Conservation (phyloP, 2,113 vertebrate species). For the Rostratula benghalensis region DNA sequence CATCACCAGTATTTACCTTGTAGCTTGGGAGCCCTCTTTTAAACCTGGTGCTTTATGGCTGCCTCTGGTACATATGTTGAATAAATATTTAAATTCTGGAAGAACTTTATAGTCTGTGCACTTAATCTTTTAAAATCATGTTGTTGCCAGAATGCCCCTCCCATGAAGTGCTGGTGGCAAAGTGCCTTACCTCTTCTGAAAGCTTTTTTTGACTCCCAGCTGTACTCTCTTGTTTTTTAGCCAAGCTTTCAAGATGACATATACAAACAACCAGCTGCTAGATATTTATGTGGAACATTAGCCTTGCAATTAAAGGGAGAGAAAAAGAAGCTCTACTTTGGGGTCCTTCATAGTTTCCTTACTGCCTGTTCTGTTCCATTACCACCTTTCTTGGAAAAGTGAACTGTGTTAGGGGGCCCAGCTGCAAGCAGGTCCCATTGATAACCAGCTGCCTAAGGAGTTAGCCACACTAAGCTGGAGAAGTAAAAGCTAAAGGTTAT, state of each 20-base stretch:
- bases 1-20: not conserved
- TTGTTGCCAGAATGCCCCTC: not conserved
- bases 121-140: constrained; percentile 27
- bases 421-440: constrained; percentile 1
- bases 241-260: constrained; percentile 38
- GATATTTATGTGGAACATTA: constrained; percentile 54
- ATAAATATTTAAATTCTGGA: constrained; percentile 44
- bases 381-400: not conserved
- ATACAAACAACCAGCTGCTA: constrained; percentile 61
- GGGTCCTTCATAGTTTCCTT: constrained; percentile 15
- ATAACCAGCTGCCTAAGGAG: constrained; percentile 5
- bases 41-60: not conserved
- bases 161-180: constrained; percentile 13
- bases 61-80: not conserved
- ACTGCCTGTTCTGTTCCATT: constrained; percentile 16
- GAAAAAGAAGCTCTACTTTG: constrained; percentile 28
- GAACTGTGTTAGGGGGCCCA: not conserved
- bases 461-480: not conserved
- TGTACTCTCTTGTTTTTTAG: constrained; percentile 53
- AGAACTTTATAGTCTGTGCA: not conserved
- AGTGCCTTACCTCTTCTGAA: constrained; percentile 34
- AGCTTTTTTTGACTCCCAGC: constrained; percentile 58
- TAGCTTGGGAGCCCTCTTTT: not conserved
- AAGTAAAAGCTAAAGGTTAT: not conserved
- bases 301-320: constrained; percentile 51